phyloP scores from a whole-genome alignment of 2,797 vertebrate genomes.

The Lophius americanus region DNA sequence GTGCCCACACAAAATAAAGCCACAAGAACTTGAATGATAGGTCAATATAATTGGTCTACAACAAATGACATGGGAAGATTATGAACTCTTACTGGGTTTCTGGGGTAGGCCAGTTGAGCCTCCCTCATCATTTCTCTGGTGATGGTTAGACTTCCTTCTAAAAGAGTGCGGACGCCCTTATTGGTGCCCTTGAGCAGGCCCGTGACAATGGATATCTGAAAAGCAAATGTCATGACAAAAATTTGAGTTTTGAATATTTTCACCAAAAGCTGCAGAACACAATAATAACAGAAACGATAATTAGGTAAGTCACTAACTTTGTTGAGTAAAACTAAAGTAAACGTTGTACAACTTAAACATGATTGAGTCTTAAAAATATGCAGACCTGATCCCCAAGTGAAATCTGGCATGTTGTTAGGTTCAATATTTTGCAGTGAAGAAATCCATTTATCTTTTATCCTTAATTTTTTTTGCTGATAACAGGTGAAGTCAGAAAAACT shows the following conservation, averaged over 20 bases:
- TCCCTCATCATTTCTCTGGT: conserved; percentile 77
- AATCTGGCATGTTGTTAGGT: no score
- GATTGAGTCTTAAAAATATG: no score
- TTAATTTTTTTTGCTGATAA: no score
- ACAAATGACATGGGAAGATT: neutral
- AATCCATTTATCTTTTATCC: no score
- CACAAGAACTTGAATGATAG: neutral
- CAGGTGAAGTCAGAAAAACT: no score
- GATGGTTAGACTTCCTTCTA: conserved; percentile 78
- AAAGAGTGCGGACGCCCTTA: conserved; percentile 81
- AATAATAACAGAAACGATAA: no score
- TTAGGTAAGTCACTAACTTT: no score
- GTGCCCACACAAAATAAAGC: neutral
- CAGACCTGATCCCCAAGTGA: no score
- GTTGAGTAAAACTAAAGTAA: no score
- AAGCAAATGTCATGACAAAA: neutral
- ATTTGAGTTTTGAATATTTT: neutral
- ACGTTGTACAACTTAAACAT: no score
- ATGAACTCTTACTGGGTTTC: conserved; percentile 70
- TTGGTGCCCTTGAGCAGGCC: conserved; percentile 80
- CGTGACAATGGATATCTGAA: conserved; percentile 52
- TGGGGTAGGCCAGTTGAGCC: conserved; percentile 75
- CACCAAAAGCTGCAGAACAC: neutral
- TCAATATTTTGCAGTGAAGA: no score
- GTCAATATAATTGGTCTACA: neutral